Evolutionary conservation across 2,797 vertebrate species (phyloP), one percentile per base, ranked within the genome.

Genomic region (Semotilus atromaculatus): DNA sequence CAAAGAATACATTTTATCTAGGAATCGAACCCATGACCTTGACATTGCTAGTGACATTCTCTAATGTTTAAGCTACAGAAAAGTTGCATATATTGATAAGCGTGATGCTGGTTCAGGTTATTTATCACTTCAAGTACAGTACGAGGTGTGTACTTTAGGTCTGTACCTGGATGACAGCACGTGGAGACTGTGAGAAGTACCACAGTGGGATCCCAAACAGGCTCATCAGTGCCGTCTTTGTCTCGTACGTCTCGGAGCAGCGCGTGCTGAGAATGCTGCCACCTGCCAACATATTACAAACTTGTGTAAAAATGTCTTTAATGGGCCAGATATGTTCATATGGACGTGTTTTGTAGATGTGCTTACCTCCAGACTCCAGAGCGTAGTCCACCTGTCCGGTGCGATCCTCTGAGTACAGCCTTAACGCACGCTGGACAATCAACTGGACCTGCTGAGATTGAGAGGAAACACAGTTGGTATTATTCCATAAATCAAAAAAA

Each of bases 171-270:
- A 99, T 99, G 85, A 98, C 97, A 0, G 96, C 96, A 0, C 98
- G 96, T 1, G 98, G 98, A 4, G 98, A 99, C 93, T 99, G 97
- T 4, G 98, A 98, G 91, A 97, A 96, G 88, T 98, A 98, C 98
- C 97, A 98, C 87, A 99, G 92, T 0, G 98, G 97, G 86, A 99
- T 90, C 21, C 98, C 97, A 0, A 99, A 99, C 86, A 99, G 94
- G 89, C 97, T 99, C 90, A 99, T 95, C 78, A 99, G 91, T 0
- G 97, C 97, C 0, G 97, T 97, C 94, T 97, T 98, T 83, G 97
- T 97, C 91, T 97, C 97, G 0, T 97, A 97, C 0, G 97, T 99
- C 92, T 99, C 98, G 0, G 98, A 97, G 88, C 97, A 99, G 89
- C 98, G 97, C 1, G 98, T 99, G 58, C 98, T 97, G 88, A 99